phyloP scores from a whole-genome alignment of 2,113 vertebrate species.

The Oreocharis arfaki region DNA sequence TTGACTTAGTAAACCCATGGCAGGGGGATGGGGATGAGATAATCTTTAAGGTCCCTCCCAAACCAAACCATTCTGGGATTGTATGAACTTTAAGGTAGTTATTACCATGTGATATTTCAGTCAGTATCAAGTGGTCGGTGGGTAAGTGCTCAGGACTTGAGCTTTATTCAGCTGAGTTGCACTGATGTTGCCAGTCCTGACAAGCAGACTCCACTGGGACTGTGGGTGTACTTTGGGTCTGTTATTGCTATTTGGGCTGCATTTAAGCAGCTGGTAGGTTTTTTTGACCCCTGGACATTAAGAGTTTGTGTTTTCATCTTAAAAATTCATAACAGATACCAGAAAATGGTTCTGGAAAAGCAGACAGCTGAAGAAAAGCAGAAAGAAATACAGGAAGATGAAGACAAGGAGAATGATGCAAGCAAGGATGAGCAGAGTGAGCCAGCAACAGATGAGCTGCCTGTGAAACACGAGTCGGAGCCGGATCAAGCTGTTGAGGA shows the following conservation, averaged over 20 bases:
- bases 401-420: background rate
- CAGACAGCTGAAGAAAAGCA: constrained; percentile 66
- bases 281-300: background rate
- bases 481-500: background rate
- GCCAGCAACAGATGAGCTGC: background rate
- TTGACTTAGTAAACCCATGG: background rate
- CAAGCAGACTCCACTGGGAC: background rate
- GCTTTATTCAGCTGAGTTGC: background rate
- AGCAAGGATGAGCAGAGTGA: background rate
- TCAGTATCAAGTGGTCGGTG: background rate
- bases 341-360: constrained; percentile 63
- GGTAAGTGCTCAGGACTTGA: background rate
- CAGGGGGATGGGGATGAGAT: background rate
- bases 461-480: background rate
- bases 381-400: constrained; percentile 40
- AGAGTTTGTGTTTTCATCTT: background rate
- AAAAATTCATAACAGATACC: constrained; percentile 49
- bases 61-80: background rate
- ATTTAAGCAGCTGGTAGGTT: background rate
- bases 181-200: background rate
- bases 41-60: background rate
- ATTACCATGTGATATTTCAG: background rate
- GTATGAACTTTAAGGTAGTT: background rate
- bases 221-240: background rate
- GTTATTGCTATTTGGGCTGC: background rate